Evolutionary conservation across 2,888 invertebrate species (phyloP), one percentile per base, ranked within the genome.

Genomic region (Masnerella sp.): DNA sequence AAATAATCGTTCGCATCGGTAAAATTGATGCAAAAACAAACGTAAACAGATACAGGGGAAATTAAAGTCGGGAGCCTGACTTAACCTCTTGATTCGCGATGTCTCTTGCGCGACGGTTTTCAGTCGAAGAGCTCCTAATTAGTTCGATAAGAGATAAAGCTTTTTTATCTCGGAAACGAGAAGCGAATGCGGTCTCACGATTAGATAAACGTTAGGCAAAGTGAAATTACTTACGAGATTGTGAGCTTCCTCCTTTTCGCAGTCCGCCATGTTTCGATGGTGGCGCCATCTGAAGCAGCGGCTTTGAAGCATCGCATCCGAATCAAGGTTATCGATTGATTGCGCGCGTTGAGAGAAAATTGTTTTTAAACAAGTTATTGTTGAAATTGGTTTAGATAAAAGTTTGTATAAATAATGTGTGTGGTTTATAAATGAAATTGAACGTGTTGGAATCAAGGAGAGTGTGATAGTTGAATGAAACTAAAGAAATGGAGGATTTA

Each of bases 161-260:
- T 58, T 59, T 61, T 67, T 81, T 83, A 84, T 81, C 82, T 78
- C 42, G 32, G 22, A 52, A 47, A 77, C 70, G 43, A 67, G 62
- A 73, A 76, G 70, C 67, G 47, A 59, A 45, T 61, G 64, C 58
- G 62, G 65, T 76, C 68, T 34, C 7, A 70, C 61, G 87, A 87
- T 87, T 87, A 87, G 87, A 87, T 87, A 87, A 84, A 86, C 75
- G 77, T 73, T 81, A 82, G 79, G 75, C 77, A 82, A 82, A 82
- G 79, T 77, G 79, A 81, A 84, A 85, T 83, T 85, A 86, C 90
- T 88, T 88, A 92, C 93, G 90, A 92, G 89, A 89, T 92, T 92
- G 81, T 90, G 89, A 79, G 94, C 93, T 88, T 95, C 95, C 89
- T 94, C 94, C 88, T 93, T 94, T 89, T 95, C 95, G 89, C 91